Evolutionary conservation across 2,888 invertebrate genomes (phyloP), one percentile per base, ranked within the genome.

Genomic region (Apantesis nais): DNA sequence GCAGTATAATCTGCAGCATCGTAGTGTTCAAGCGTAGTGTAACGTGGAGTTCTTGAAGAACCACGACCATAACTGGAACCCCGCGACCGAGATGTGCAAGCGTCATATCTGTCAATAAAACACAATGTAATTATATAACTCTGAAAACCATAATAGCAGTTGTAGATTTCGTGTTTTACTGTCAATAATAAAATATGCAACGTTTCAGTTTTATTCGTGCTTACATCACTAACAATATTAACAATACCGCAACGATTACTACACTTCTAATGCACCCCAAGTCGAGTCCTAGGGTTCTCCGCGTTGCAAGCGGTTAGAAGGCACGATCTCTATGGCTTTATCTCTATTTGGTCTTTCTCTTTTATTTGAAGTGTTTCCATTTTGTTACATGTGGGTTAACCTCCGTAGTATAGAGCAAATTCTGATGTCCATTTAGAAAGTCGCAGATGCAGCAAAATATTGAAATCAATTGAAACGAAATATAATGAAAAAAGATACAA

Each of bases 1-100:
- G 92, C 91, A 62, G 91, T 89, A 80, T 95, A 95, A 63, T 95
- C 95, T 25, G 93, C 88, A 39, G 92, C 90, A 76, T 96, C 95
- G 79, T 94, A 95, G 82, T 92, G 95, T 75, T 95, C 94, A 72
- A 93, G 83, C 55, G 90, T 78, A 44, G 92, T 84, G 78, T 91
- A 93, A 44, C 94, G 90, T 68, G 93, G 93, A 12, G 93, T 92
- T 74, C 94, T 88, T 5, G 93, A 92, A 37, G 93, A 87, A 7
- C 88, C 87, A 22, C 94, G 91, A 7, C 91, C 88, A 83, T 94
- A 95, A 78, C 94, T 94, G 14, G 94, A 90, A 31, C 91, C 91
- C 74, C 95, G 93, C 86, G 96, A 93, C 83, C 96, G 86, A 77
- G 96, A 86, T 75, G 95, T 87, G 86, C 95, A 85, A 7, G 89